Evolutionary conservation across 2,888 invertebrate species (phyloP).

Genomic region (Drosophila borborema): DNA sequence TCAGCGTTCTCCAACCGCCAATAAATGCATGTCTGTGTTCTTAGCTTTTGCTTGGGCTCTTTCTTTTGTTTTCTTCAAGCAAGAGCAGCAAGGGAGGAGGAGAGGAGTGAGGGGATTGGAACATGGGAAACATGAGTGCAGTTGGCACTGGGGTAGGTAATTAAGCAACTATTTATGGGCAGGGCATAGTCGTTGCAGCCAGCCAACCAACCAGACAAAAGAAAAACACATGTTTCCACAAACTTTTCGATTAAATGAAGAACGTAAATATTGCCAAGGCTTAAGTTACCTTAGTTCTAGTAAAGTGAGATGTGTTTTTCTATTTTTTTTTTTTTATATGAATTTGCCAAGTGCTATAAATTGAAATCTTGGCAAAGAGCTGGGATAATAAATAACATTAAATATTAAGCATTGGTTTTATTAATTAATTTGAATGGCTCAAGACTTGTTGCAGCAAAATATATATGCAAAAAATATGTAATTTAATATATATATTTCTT

Average conservation of each 20-base stretch:
- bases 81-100: neutral
- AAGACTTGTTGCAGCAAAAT: too few species aligned
- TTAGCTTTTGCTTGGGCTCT: constrained; percentile 36
- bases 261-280: constrained; percentile 15
- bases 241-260: constrained; percentile 32
- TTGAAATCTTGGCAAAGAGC: neutral
- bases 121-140: constrained; percentile 24
- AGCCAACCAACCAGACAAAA: constrained; percentile 24
- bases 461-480: too few species aligned
- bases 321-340: too few species aligned
- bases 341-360: neutral
- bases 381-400: neutral
- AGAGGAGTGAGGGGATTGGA: neutral
- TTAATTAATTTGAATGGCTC: too few species aligned
- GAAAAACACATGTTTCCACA: constrained; percentile 62
- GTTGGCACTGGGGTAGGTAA: constrained; percentile 71
- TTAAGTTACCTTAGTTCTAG: neutral
- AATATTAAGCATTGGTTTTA: neutral
- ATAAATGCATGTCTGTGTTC: constrained; percentile 7
- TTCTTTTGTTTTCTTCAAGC: constrained; percentile 43
- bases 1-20: constrained; percentile 9
- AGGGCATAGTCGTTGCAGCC: constrained; percentile 14
- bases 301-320: neutral
- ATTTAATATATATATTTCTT: too few species aligned
- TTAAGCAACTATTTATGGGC: constrained; percentile 73